These are phyloP conservation scores for Arrhopalites spinosus DNA, from an alignment of 2,888 invertebrate genomes.

Conservation along the genomic window DNA sequence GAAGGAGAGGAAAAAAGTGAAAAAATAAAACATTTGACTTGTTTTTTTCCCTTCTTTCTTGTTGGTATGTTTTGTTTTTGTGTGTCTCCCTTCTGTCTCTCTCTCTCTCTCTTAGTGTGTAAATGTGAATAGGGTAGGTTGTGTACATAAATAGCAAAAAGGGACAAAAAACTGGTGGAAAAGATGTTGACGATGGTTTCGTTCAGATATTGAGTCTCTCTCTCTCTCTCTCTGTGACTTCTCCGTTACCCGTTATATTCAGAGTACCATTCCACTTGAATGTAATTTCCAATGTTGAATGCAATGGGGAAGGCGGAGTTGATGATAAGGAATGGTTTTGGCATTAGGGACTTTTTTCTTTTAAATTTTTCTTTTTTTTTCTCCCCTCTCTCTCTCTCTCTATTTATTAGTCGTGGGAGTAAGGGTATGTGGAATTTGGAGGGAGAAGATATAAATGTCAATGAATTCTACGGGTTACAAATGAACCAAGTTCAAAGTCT, in stretches of 20 bases:
- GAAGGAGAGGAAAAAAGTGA: neutral
- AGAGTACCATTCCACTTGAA: conserved; percentile 11
- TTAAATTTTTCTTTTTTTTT: neutral
- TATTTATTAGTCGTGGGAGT: conserved; percentile 23
- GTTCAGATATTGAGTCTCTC: conserved; percentile 3
- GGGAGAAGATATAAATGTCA: neutral
- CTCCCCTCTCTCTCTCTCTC: neutral
- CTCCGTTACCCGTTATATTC: too few species aligned
- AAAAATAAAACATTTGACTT: neutral
- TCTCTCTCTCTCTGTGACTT: neutral
- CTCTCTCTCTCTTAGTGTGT: neutral
- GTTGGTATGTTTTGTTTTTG: conserved; percentile 4
- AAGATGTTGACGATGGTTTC: conserved; percentile 25
- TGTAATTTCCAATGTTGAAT: conserved; percentile 15
- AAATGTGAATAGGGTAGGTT: conserved; percentile 43
- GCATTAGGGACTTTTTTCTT: neutral
- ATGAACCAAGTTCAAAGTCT: too few species aligned
- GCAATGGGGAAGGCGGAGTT: conserved; percentile 27
- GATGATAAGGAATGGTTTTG: conserved; percentile 20
- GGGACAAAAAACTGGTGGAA: conserved; percentile 16
- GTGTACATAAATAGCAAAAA: conserved; percentile 43
- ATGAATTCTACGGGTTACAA: neutral
- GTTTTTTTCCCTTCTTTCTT: conserved; percentile 2
- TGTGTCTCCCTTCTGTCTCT: conserved; percentile 17
- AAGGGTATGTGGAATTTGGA: neutral